Conservation (phyloP, 2,113 vertebrate genomes). For the Lipophrys pholis region DNA sequence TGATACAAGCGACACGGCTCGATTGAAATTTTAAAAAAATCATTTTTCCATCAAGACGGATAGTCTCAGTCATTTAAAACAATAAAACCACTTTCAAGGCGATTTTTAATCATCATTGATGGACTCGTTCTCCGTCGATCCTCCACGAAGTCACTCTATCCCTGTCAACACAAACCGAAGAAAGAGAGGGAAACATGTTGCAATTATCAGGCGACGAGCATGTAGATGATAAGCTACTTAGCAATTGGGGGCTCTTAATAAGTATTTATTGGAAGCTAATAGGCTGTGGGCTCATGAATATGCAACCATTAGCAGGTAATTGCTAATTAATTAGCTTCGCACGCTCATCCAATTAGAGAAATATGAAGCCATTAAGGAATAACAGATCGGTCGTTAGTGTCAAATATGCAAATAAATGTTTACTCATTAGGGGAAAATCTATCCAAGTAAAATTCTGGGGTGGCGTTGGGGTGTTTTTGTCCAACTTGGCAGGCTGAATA, state of each 20-base stretch:
- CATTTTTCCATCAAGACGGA: no score
- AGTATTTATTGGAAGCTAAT: conserved; percentile 76
- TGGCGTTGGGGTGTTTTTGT: conserved; percentile 37
- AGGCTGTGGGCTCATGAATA: conserved; percentile 68
- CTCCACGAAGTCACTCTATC: not conserved
- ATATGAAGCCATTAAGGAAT: conserved; percentile 73
- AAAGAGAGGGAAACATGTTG: conserved; percentile 43
- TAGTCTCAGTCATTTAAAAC: not conserved
- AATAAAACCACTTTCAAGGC: not conserved
- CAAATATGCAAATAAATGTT: conserved; percentile 74
- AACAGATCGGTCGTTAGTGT: conserved; percentile 69
- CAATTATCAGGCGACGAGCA: conserved; percentile 47
- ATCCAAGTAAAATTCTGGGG: conserved; percentile 39
- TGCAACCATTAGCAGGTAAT: conserved; percentile 76
- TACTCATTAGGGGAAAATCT: conserved; percentile 54
- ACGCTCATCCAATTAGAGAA: conserved; percentile 71
- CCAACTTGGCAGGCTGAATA: conserved; percentile 38
- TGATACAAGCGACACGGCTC: no score
- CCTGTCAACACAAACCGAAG: conserved; percentile 18
- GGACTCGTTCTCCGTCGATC: not conserved
- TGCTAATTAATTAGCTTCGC: conserved; percentile 77
- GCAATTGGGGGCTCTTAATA: conserved; percentile 64
- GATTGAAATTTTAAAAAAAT: no score
- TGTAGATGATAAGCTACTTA: conserved; percentile 66
- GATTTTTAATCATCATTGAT: not conserved